Evolutionary conservation across 2,888 invertebrate species (phyloP).

Genomic region (Elysia crispata): DNA sequence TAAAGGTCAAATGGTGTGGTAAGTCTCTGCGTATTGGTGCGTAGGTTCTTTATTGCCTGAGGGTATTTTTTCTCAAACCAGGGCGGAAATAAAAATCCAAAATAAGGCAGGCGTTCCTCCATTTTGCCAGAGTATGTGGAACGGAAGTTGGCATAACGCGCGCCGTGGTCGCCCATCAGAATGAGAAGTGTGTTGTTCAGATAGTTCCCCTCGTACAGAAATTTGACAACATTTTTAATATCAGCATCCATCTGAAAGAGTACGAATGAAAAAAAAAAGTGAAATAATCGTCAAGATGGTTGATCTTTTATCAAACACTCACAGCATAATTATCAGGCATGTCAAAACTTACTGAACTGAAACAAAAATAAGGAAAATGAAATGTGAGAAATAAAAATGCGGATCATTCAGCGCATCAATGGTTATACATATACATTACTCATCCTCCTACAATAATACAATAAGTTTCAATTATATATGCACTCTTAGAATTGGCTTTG

Average conservation of each 20-base stretch:
- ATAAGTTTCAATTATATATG: too few species aligned
- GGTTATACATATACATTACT: too few species aligned
- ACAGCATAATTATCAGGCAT: too few species aligned
- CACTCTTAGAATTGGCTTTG: too few species aligned
- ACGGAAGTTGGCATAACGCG: conserved; percentile 86
- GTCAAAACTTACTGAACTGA: neutral
- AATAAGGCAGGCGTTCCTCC: conserved; percentile 92
- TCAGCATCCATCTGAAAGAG: conserved; percentile 83
- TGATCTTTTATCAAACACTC: too few species aligned
- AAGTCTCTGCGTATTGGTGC: conserved; percentile 84
- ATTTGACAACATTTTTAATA: conserved; percentile 80
- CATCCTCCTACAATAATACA: too few species aligned
- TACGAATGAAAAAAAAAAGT: neutral
- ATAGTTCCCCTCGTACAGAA: conserved; percentile 81
- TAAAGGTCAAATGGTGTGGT: conserved; percentile 93
- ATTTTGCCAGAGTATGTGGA: conserved; percentile 92
- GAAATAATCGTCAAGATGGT: too few species aligned
- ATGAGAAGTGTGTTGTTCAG: conserved; percentile 89
- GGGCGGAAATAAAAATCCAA: conserved; percentile 86
- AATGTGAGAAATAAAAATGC: neutral
- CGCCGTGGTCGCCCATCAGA: conserved; percentile 94
- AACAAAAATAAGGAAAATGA: conserved; percentile 57
- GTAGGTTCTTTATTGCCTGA: conserved; percentile 80
- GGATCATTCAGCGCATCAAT: neutral
- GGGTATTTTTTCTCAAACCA: conserved; percentile 83